Base-by-base conservation (phyloP, 2,113 vertebrate species). In the Orycteropus afer region DNA sequence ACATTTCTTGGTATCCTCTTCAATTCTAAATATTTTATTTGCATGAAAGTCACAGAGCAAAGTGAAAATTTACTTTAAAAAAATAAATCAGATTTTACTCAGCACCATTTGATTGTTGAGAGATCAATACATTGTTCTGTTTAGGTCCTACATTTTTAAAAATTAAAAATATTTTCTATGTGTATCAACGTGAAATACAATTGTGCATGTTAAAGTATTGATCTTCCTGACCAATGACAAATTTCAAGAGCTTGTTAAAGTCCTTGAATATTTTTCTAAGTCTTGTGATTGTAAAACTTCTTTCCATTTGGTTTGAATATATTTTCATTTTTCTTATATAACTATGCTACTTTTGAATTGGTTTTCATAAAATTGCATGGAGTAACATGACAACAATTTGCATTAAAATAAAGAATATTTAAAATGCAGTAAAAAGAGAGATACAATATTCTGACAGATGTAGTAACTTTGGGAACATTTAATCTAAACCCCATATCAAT, bases 361-460 rank as follows among this genome's bases (percentile, higher is more conserved):
- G 91, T 89, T 93, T 95, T 63, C 74, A 89, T 89, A 57, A 89
- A 85, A 61, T 18, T 89, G 10, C 40, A 53, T 79, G 2, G 13
- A 81, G 86, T 71, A 76, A 85, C 37, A 76, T 40, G 18, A 11
- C 17, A 86, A 63, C 34, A 85, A 53, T 87, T 93, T 93, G 15
- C 27, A 78, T 93, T 89, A 78, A 67, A 91, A 86, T 89, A 63
- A 85, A 87, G 47, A 67, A 93, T 91, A 89, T 78, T 73, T 61
- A 78, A 92, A 89, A 45, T 74, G 71, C 14, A 93, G 29, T 85
- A 71, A 86, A 86, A 83, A 47, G 27, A 71, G 45, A 79, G 42
- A 27, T 40, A 82, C 1, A 82, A 37, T 89, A 82, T 78, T 69
- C 25, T 93, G 59, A 91, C 34, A 73, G 51, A 40, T 22, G 25